Conservation (phyloP, 1,140 invertebrate genomes). For the Drosophila pseudoobscura region DNA sequence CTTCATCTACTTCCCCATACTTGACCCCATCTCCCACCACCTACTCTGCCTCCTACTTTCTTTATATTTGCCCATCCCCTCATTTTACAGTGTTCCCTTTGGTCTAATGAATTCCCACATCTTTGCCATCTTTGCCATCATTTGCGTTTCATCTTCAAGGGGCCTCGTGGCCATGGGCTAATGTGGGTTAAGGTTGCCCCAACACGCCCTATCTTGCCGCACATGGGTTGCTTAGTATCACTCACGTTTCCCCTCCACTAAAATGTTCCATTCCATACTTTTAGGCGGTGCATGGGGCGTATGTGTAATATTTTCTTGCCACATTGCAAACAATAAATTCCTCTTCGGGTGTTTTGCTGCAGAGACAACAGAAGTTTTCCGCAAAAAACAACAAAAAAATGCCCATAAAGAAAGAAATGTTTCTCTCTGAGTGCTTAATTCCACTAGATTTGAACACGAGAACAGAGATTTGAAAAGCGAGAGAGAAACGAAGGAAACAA, state of each 20-base stretch:
- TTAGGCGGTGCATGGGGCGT: conserved; percentile 41
- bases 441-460: conserved; percentile 44
- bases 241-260: conserved; percentile 8
- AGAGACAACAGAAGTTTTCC: conserved; percentile 24
- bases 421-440: conserved; percentile 28
- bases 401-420: conserved; percentile 9
- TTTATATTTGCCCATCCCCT: not conserved
- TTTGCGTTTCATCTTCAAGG: conserved; percentile 45
- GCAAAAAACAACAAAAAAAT: conserved; percentile 7
- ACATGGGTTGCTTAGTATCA: conserved; percentile 39
- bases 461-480: conserved; percentile 17
- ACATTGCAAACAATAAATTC: conserved; percentile 28
- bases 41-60: not conserved
- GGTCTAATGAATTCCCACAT: conserved; percentile 47
- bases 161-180: conserved; percentile 46
- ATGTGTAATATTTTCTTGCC: conserved; percentile 50
- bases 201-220: conserved; percentile 34
- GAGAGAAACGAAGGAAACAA: conserved; percentile 20
- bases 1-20: too few relatives aligned
- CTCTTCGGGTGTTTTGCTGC: conserved; percentile 21
- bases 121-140: conserved; percentile 8
- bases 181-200: conserved; percentile 44
- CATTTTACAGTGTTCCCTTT: not conserved
- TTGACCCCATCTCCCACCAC: too few relatives aligned
- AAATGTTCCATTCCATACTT: conserved; percentile 38